Evolutionary conservation across 2,888 invertebrate genomes (phyloP).

Genomic region (Fragum sueziense): DNA sequence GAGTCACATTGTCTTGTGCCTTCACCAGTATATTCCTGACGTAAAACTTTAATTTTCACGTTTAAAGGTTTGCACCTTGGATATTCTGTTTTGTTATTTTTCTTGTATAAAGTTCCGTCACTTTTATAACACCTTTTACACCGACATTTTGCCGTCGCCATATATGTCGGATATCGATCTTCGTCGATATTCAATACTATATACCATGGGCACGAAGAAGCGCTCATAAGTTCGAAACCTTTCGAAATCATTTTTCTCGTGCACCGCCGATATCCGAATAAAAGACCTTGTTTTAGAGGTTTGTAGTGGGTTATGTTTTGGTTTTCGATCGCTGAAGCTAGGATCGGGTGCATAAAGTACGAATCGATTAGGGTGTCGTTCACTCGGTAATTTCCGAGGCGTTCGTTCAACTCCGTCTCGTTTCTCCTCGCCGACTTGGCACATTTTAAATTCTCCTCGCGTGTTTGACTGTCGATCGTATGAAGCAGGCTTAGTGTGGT

Average conservation of each 20-base stretch:
- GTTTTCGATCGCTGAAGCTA: background rate
- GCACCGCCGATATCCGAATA: background rate
- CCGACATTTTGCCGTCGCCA: conserved; percentile 10
- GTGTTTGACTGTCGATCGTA: background rate
- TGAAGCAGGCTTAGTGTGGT: background rate
- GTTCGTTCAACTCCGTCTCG: background rate
- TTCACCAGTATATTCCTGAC: background rate
- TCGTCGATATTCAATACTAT: background rate
- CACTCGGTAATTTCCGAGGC: background rate
- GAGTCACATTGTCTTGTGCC: background rate
- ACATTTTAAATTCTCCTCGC: background rate
- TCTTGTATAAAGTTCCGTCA: too few species aligned
- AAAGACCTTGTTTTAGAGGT: background rate
- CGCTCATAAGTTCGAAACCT: background rate
- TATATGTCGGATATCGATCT: background rate
- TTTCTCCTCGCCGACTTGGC: background rate
- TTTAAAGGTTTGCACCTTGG: background rate
- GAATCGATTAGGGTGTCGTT: background rate
- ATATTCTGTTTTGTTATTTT: background rate
- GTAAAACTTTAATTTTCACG: background rate
- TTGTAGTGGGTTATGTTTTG: background rate
- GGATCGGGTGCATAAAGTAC: background rate
- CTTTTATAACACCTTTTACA: background rate
- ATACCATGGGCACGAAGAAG: conserved; percentile 5
- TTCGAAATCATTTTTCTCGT: background rate